Conservation (phyloP, 2,888 invertebrate genomes). For the Myopa tessellatipennis region DNA sequence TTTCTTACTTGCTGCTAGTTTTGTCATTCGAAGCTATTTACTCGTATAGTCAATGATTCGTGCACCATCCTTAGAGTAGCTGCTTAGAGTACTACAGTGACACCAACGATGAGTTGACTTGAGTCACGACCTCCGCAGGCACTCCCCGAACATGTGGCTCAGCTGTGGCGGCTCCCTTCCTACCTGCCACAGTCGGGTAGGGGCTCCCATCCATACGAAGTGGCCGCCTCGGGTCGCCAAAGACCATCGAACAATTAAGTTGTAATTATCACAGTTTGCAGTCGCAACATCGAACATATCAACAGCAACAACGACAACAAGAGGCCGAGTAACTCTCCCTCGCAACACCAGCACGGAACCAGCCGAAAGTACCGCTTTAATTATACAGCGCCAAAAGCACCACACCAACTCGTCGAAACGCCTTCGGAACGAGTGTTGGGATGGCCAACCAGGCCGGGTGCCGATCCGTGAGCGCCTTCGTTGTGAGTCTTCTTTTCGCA, state of each 20-base stretch:
- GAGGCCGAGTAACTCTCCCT: background rate
- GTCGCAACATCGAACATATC: slow-evolving; percentile 38
- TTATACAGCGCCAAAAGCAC: slow-evolving; percentile 20
- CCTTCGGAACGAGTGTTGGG: slow-evolving; percentile 1
- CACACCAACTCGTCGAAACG: slow-evolving; percentile 31
- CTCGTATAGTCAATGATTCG: too few species aligned
- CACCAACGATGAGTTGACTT: too few species aligned
- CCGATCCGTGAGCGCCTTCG: slow-evolving; percentile 9
- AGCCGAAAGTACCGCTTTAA: background rate
- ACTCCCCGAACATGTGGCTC: slow-evolving; percentile 14
- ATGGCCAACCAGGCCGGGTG: slow-evolving; percentile 5
- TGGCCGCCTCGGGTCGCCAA: slow-evolving; percentile 35
- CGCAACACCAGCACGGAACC: too few species aligned
- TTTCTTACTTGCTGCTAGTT: too few species aligned
- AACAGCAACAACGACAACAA: background rate
- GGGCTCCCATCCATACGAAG: too few species aligned
- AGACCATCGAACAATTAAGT: slow-evolving; percentile 60
- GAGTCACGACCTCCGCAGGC: background rate
- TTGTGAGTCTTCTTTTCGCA: background rate
- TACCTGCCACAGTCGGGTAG: slow-evolving; percentile 18
- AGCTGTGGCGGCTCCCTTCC: background rate
- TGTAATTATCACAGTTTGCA: slow-evolving; percentile 63
- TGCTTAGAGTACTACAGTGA: too few species aligned
- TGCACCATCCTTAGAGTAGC: too few species aligned
- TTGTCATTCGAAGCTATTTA: too few species aligned